Conservation (phyloP, 1,140 invertebrate species). For the Pogonus chalceus region DNA sequence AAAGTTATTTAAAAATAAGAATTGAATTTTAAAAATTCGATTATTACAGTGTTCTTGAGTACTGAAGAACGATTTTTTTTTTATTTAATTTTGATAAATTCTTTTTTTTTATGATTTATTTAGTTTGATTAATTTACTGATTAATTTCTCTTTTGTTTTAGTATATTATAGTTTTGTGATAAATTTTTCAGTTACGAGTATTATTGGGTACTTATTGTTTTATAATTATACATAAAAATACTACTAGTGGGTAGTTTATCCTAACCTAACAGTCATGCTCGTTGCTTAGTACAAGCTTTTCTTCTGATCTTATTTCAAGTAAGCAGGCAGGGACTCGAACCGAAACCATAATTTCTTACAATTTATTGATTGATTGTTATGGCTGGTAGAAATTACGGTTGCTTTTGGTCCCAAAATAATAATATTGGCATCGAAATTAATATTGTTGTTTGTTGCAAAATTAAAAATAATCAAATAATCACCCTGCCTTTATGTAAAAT, state of each 20-base stretch:
- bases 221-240: not conserved
- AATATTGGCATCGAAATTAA: not conserved
- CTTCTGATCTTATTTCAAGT: conserved; percentile 25
- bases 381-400: not conserved
- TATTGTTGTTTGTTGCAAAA: not conserved
- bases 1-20: too few relatives aligned
- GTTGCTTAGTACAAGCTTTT: conserved; percentile 32
- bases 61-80: not conserved
- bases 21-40: too few relatives aligned
- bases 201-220: too few relatives aligned
- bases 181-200: too few relatives aligned
- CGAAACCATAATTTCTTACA: conserved; percentile 21
- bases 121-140: not conserved
- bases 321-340: conserved; percentile 33
- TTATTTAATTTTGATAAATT: not conserved
- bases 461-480: too few relatives aligned
- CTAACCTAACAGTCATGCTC: conserved; percentile 12
- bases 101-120: not conserved
- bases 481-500: not conserved
- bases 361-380: not conserved
- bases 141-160: not conserved
- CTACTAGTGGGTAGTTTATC: not conserved
- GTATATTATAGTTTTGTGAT: not conserved
- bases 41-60: conserved; percentile 2
- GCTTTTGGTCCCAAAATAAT: not conserved